These are phyloP conservation scores for Perithous albicinctus DNA, from an alignment of 2,888 invertebrate species.

Conservation along the genomic window DNA sequence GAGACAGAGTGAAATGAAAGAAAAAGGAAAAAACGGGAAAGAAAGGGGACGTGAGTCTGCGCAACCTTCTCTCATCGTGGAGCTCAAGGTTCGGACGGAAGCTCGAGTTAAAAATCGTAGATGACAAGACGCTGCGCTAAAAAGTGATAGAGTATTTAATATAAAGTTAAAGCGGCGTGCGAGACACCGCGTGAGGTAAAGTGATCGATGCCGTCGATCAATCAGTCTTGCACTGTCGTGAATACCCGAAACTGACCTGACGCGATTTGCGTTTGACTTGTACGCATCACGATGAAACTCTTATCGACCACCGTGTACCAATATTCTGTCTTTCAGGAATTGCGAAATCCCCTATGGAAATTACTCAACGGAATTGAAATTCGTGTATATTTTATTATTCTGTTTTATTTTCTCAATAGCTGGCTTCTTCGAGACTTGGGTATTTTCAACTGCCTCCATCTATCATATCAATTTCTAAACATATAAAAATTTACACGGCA, in stretches of 20 bases:
- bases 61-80: constrained; percentile 33
- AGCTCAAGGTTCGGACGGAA: constrained; percentile 35
- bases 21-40: constrained; percentile 28
- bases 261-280: constrained; percentile 22
- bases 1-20: constrained; percentile 42
- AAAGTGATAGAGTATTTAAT: constrained; percentile 78
- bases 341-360: too few species aligned
- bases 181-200: constrained; percentile 52
- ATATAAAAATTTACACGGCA: too few species aligned
- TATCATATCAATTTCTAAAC: too few species aligned
- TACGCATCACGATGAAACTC: constrained; percentile 2
- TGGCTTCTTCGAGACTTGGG: too few species aligned
- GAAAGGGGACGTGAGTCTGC: constrained; percentile 42
- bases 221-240: constrained; percentile 65
- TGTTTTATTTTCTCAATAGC: too few species aligned
- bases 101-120: constrained; percentile 57
- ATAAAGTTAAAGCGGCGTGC: constrained; percentile 73
- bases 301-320: not conserved
- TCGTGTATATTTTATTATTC: too few species aligned
- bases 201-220: constrained; percentile 76
- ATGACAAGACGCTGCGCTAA: constrained; percentile 34
- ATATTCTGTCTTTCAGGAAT: not conserved
- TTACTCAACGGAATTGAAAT: too few species aligned
- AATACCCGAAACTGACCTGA: constrained; percentile 8
- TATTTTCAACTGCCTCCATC: too few species aligned